phyloP scores from a whole-genome alignment of 2,888 invertebrate genomes.

The Thecophora atra region DNA sequence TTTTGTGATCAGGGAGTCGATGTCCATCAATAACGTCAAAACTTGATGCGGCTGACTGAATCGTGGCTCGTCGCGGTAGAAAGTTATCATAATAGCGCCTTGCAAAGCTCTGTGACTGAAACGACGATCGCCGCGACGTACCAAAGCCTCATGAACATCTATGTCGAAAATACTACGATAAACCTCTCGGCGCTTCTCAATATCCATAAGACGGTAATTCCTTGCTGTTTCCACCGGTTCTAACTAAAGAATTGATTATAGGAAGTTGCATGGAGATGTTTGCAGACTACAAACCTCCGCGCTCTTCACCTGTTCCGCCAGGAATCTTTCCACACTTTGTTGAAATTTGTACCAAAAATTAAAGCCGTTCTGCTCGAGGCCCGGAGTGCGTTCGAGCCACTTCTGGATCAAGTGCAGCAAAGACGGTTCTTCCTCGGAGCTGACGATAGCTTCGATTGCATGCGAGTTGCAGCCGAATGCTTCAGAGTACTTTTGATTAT shows the following conservation, averaged over 20 bases:
- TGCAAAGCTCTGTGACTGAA: constrained; percentile 92
- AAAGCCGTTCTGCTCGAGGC: constrained; percentile 83
- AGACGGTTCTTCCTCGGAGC: constrained; percentile 87
- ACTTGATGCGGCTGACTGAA: constrained; percentile 98
- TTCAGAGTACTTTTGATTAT: constrained; percentile 89
- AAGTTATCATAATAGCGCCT: constrained; percentile 97
- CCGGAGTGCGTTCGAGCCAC: constrained; percentile 96
- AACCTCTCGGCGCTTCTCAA: constrained; percentile 81
- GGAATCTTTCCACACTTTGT: constrained; percentile 75
- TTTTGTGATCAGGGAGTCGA: constrained; percentile 97
- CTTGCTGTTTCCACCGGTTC: constrained; percentile 73
- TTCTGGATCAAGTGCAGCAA: constrained; percentile 85
- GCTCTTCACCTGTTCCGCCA: constrained; percentile 73
- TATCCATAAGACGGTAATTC: constrained; percentile 75
- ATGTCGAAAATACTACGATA: constrained; percentile 92
- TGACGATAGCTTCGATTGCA: constrained; percentile 69
- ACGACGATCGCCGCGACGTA: constrained; percentile 78
- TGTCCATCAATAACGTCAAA: constrained; percentile 93
- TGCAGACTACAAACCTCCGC: constrained; percentile 65
- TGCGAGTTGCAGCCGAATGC: constrained; percentile 83
- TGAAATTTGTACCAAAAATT: constrained; percentile 96
- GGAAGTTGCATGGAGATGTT: not conserved
- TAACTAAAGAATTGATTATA: constrained; percentile 64
- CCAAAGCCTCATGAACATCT: constrained; percentile 81
- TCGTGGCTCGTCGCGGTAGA: constrained; percentile 95